Percentiles rank a stretch among this genome's conserved stretches.
These are phyloP conservation scores for Notodonta dromedarius DNA, from an alignment of 2,888 invertebrate genomes.

Conservation along the genomic window DNA sequence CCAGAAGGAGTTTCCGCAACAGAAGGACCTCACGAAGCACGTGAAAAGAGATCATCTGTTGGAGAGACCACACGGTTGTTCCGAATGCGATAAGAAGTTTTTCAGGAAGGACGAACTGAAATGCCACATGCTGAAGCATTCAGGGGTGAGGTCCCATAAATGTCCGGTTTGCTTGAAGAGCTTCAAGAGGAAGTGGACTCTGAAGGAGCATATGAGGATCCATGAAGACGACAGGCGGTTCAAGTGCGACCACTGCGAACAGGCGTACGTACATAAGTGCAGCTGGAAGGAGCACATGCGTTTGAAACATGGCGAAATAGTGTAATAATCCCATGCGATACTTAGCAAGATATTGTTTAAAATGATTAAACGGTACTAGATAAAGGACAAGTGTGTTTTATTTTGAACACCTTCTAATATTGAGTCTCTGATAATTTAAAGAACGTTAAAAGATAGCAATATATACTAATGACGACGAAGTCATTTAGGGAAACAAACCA, in stretches of 20 bases:
- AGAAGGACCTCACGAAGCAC: constrained; percentile 40
- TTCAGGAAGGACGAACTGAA: constrained; percentile 37
- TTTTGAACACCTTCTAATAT: too few relatives aligned
- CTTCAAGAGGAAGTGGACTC: constrained; percentile 40
- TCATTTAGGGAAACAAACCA: too few relatives aligned
- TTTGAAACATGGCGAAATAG: background rate
- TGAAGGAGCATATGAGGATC: constrained; percentile 44
- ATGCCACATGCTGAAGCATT: constrained; percentile 55
- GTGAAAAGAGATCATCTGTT: constrained; percentile 54
- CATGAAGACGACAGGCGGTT: constrained; percentile 42
- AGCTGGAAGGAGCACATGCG: constrained; percentile 43
- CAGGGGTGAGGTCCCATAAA: constrained; percentile 49
- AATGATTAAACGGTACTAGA: too few relatives aligned
- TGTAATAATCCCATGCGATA: constrained; percentile 2
- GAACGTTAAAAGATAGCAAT: too few relatives aligned
- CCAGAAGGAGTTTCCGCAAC: constrained; percentile 37
- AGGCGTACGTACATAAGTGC: constrained; percentile 50
- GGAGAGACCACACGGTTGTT: constrained; percentile 54
- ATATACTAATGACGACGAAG: too few relatives aligned
- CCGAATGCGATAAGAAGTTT: constrained; percentile 59
- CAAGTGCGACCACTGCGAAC: constrained; percentile 31
- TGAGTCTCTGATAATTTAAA: too few relatives aligned
- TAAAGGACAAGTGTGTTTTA: too few relatives aligned
- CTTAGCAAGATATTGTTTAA: too few relatives aligned
- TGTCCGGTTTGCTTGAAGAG: constrained; percentile 61